Percentiles rank a stretch among this genome's conserved stretches.
phyloP scores from a whole-genome alignment of 2,113 vertebrate species.

The Lathamus discolor region DNA sequence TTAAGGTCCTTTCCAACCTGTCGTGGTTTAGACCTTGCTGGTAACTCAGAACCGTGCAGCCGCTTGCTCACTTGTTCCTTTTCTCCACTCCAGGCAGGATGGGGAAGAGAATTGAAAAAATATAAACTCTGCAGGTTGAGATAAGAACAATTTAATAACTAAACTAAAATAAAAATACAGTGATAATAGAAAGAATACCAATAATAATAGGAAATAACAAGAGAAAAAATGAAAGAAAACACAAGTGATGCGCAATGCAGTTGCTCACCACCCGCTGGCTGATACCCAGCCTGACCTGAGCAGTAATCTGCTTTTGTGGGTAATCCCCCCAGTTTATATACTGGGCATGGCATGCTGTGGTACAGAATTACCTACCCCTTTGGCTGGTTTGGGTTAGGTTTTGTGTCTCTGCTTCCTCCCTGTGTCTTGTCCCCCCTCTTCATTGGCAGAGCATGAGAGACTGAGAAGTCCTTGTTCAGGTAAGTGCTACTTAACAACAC shows the following conservation, averaged over 20 bases:
- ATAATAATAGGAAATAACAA: neutral
- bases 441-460: neutral
- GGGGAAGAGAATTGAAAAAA: neutral
- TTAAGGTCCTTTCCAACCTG: neutral
- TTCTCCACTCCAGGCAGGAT: neutral
- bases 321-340: neutral
- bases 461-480: neutral
- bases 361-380: neutral
- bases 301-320: neutral
- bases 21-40: neutral
- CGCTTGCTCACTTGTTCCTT: neutral
- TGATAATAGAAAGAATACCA: neutral
- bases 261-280: neutral
- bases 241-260: neutral
- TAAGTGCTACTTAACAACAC: neutral
- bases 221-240: neutral
- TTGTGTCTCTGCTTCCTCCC: neutral
- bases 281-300: neutral
- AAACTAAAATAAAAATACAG: neutral
- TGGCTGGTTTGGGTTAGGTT: neutral
- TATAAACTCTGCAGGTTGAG: neutral
- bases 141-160: neutral
- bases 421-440: neutral
- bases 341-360: neutral
- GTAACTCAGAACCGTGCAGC: neutral